Evolutionary conservation across 2,797 vertebrate species (phyloP), one percentile per base, ranked within the genome.

Genomic region (Bovichtus variegatus): DNA sequence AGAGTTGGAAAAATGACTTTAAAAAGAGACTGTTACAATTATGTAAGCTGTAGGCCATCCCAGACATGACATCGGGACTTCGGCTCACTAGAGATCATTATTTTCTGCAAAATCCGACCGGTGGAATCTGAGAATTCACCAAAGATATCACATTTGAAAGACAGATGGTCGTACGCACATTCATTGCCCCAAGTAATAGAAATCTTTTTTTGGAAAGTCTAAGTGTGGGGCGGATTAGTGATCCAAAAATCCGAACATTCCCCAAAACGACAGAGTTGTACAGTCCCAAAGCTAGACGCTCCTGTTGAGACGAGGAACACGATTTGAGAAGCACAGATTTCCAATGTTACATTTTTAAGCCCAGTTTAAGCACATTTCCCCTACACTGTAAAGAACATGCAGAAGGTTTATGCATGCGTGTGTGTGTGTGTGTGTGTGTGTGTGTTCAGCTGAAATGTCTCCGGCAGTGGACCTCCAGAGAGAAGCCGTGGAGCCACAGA

Each of bases 261-360:
- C 23, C 51, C n/a, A 13, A 59, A 59, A 73, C 29, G 12, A 41
- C 12, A 51, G 25, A 58, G 50, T 53, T 62, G 62, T 31, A 73
- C 11, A 41, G 46, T 58, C 29, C 2, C 9, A 60, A 60, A 46
- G 57, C 40, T n/a, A 13, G 58, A 76, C 65, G 61, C 46, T 27
- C 8, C 40, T 44, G 15, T 46, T 49, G 54, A 25, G n/a, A 15
- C 8, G 13, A 16, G 2, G 21, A 46, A 41, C 15, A 16, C 63
- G 13, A 47, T 21, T 25, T 60, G 18, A 61, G 64, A 66, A 57
- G 41, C 60, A 44, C 41, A 77, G 29, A 25, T 59, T 50, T 69
- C 3, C 7, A 18, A 21, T 12, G 3, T 59, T 53, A 64, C 9
- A 72, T 25, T 36, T 49, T 49, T 46, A 31, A 62, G 73, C 44